These are phyloP conservation scores for Agriopis marginaria DNA, from an alignment of 2,888 invertebrate species.

Conservation along the genomic window DNA sequence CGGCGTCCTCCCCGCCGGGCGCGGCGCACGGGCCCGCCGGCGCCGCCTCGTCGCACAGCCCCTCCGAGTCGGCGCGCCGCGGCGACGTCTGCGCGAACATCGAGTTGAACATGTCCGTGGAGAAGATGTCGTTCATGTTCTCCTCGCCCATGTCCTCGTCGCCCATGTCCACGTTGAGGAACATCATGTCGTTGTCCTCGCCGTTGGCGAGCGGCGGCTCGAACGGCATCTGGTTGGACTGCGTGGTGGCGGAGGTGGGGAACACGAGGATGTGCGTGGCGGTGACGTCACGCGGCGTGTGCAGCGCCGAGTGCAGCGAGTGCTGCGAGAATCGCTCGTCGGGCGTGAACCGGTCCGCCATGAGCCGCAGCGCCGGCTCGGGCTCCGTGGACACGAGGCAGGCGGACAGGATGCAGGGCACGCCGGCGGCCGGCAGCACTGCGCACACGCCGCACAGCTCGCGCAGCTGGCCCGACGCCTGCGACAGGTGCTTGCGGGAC, in stretches of 20 bases:
- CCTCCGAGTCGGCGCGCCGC: slow-evolving; percentile 43
- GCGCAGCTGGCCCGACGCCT: slow-evolving; percentile 94
- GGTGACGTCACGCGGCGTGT: slow-evolving; percentile 98
- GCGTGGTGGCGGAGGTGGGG: slow-evolving; percentile 98
- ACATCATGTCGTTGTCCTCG: slow-evolving; percentile 81
- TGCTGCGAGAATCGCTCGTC: slow-evolving; percentile 96
- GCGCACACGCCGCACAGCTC: slow-evolving; percentile 96
- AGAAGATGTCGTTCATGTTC: slow-evolving; percentile 87
- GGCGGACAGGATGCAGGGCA: slow-evolving; percentile 98
- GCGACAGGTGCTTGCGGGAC: slow-evolving; percentile 95
- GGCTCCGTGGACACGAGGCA: slow-evolving; percentile 98
- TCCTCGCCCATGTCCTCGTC: slow-evolving; percentile 88
- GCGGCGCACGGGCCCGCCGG: slow-evolving; percentile 52
- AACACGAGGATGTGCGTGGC: slow-evolving; percentile 99
- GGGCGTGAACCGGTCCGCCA: slow-evolving; percentile 98
- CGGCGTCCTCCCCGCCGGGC: slow-evolving; percentile 50
- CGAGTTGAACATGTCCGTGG: slow-evolving; percentile 91
- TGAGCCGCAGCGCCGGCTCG: slow-evolving; percentile 94
- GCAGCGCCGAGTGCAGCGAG: slow-evolving; percentile 95
- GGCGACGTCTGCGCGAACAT: slow-evolving; percentile 72
- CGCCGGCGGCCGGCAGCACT: slow-evolving; percentile 92
- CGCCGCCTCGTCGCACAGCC: slow-evolving; percentile 47
- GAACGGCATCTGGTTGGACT: slow-evolving; percentile 81
- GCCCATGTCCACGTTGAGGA: slow-evolving; percentile 77
- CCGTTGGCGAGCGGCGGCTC: slow-evolving; percentile 80